These are phyloP conservation scores for Deroplatys truncata DNA, from an alignment of 2,888 invertebrate species.

Conservation along the genomic window DNA sequence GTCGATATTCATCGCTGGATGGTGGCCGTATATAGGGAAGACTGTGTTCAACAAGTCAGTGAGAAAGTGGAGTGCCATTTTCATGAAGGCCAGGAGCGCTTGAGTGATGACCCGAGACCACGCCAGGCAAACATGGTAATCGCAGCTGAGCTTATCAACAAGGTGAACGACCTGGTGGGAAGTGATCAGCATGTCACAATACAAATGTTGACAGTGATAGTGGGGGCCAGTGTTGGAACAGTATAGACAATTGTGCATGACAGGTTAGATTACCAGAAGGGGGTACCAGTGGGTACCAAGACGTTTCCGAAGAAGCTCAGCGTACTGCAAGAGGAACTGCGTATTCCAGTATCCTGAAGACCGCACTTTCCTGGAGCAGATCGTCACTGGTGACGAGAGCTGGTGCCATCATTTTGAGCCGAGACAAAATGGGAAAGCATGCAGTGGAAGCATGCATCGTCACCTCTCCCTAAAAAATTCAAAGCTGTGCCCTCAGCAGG, in stretches of 20 bases:
- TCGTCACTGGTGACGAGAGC: too few species aligned
- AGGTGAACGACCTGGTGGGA: not conserved
- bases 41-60: not conserved
- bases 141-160: not conserved
- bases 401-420: too few species aligned
- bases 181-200: not conserved
- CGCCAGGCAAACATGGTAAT: conserved; percentile 2
- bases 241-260: not conserved
- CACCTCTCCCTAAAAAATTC: too few species aligned
- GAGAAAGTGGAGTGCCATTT: not conserved
- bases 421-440: too few species aligned
- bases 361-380: too few species aligned
- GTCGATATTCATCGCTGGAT: not conserved
- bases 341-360: too few species aligned
- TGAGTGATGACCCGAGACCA: conserved; percentile 6
- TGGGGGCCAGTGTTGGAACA: not conserved
- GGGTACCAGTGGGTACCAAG: not conserved
- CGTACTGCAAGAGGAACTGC: too few species aligned
- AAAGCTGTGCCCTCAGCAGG: too few species aligned
- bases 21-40: not conserved
- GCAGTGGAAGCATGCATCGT: too few species aligned
- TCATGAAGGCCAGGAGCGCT: too few species aligned
- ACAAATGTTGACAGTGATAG: not conserved
- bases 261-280: not conserved
- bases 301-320: too few species aligned